Evolutionary conservation across 2,797 vertebrate genomes (phyloP), one percentile per base, ranked within the genome.

Genomic region (Balearica regulorum): DNA sequence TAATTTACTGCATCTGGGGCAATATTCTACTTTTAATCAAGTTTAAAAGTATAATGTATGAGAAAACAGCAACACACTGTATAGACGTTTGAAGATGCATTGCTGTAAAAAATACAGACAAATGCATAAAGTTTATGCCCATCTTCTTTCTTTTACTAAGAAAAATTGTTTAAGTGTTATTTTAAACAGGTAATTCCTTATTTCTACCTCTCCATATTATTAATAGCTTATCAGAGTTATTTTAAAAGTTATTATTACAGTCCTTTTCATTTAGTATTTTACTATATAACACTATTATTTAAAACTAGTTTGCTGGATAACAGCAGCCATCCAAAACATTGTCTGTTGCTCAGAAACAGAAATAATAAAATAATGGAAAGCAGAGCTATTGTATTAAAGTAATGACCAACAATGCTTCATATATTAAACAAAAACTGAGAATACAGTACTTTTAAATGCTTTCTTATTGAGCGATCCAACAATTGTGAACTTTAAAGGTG

Each of bases 201-300:
- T 86, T 93, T 51, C 75, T 81, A 64, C 70, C n/a, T 57, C 25
- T 70, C 77, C 11, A 5, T 26, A 62, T 80, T 96, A 90, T 94
- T 97, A 97, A 97, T 70, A 51, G 69, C 87, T 96, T 93, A 95
- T 97, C 94, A 93, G 95, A 93, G 64, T 86, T 86, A 75, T 96
- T 97, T 89, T 33, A 86, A 92, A 97, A 92, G 85, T 86, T 92
- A 75, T 92, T 85, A 86, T 89, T 89, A 28, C 31, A 48, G 53
- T 81, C 95, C 68, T 84, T 96, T 94, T 79, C 51, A 48, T 83
- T 87, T 90, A 81, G 79, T 39, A 68, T 84, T 95, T 91, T 71
- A 41, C 60, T 64, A 31, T 86, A 46, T 29, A 53, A 43, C 17
- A 39, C 53, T 79, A 54, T 76, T 68, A 71, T 54, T 78, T 82